Base-by-base conservation (phyloP, 1,140 invertebrate genomes). In the Caenorhabditis remanei region DNA sequence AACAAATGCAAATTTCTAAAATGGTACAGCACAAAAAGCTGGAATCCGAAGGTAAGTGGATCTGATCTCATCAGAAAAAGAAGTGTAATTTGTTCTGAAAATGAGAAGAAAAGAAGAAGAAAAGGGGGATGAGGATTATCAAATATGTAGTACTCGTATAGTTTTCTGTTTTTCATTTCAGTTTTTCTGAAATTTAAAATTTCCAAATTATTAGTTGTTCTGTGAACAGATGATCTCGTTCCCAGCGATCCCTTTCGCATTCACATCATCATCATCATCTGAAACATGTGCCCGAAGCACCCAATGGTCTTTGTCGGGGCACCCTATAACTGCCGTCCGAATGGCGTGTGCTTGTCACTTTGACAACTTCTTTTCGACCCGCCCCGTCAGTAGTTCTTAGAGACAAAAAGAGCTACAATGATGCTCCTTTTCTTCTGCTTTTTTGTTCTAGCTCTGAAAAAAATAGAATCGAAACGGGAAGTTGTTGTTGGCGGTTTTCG, bases 311-410 rank as follows among this genome's bases (percentile, higher is more conserved):
- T 79, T 79, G 71, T 79, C 71, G 71, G 71, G 50, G 50, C 50
- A 53, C 71, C 43, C 61, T 7, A 48, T 79, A 79, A 79, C 71
- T 41, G 71, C 71, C 46, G 7, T 50, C 32, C 71, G 71, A 79
- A 79, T 79, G 46, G 71, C 71, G 71, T 79, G 71, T 50, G 71
- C 46, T 79, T 79, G 71, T 79, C 71, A 79, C 71, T 79, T 79
- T 79, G 71, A 79, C 71, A 79, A 53, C 71, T 50, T 50, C 46
- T 13, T 14, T 24, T 11, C 21, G 24, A 24, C 71, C 71, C 40
- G 40, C 40, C 40, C 40, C 41, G 41, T 46, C 40, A 71, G 65
- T 71, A 71, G 65, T 71, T 71, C 65, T 71, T 71, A n/a, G 16
- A 43, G 61, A 63, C 61, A 63, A 32, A 19, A 46, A 19, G 41